Base-by-base conservation (phyloP, 2,888 invertebrate species). In the Melipona beecheii region DNA sequence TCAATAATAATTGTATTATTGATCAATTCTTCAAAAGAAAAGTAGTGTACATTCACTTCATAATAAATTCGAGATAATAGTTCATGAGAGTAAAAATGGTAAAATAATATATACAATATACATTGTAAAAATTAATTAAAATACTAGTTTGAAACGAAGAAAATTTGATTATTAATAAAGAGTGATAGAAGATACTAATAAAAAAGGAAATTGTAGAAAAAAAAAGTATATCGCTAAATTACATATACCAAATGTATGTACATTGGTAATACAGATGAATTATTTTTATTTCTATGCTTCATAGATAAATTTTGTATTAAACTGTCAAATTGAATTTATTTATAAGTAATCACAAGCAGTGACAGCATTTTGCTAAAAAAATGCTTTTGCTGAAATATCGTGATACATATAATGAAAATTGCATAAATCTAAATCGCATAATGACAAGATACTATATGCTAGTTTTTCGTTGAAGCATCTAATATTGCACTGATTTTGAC, bases 381-480 rank as follows among this genome's bases (percentile, higher is more conserved):
- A 65, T 70, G 54, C 50, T 68, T 13, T 66, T 54, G 54, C 54
- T 71, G 21, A 78, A 31, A 65, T 75, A 58, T 62, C 19, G 60
- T 72, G 72, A 68, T 50, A 27, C 43, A 27, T 75, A 72, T 83
- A 80, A 78, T 75, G 58, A 83, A 80, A 78, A 68, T 75, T 60
- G 84, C 62, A 68, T 72, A 78, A 72, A 83, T 74, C 68, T 83
- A 74, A 27, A 27, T 27, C 27, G 27, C 27, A 27, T 27, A 27
- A 27, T 83, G 74, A 75, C 60, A 65, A 70, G 50, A 77, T 62
- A 56, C 68, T 83, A 71, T 78, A 84, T 65, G 58, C 84, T 68
- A 64, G 52, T 78, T 73, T 75, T 27, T 78, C 66, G 31, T 74
- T 58, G 71, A 85, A 85, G 81, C 81, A 78, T 73, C 78, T 78